A percentile compares a stretch with the other conserved stretches of the same genome.
Conservation (phyloP, 2,888 invertebrate species). For the Tachina grossa region DNA sequence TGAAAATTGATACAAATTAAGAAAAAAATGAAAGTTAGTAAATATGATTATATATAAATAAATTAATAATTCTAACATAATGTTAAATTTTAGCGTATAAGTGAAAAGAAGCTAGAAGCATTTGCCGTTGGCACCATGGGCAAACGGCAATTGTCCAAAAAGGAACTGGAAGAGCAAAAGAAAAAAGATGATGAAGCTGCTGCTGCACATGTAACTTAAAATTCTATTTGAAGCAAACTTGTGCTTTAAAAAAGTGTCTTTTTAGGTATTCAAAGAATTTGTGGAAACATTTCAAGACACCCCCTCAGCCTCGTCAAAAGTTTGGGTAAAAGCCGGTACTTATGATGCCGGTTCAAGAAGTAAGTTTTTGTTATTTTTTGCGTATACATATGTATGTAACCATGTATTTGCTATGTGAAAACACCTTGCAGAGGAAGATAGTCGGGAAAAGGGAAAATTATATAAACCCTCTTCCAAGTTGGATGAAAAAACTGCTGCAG, state of each 20-base stretch:
- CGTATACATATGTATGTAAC: background rate
- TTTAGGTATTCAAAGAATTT: slow-evolving; percentile 96
- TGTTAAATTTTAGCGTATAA: slow-evolving; percentile 83
- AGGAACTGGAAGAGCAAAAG: slow-evolving; percentile 91
- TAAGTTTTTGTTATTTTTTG: slow-evolving; percentile 82
- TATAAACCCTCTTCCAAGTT: slow-evolving; percentile 95
- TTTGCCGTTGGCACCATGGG: slow-evolving; percentile 90
- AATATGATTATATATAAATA: background rate
- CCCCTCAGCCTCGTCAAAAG: slow-evolving; percentile 90
- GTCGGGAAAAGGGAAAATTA: slow-evolving; percentile 93
- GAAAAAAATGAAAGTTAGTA: slow-evolving; percentile 61
- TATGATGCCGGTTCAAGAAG: slow-evolving; percentile 97
- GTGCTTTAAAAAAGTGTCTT: background rate
- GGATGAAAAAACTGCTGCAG: slow-evolving; percentile 86
- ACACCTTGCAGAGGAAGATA: slow-evolving; percentile 90
- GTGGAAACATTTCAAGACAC: slow-evolving; percentile 97
- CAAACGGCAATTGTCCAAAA: slow-evolving; percentile 89
- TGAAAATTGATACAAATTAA: slow-evolving; percentile 15
- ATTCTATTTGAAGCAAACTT: background rate
- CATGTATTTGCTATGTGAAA: background rate
- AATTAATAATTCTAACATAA: background rate
- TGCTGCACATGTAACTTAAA: slow-evolving; percentile 90
- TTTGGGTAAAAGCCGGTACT: slow-evolving; percentile 99
- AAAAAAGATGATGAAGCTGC: slow-evolving; percentile 95
- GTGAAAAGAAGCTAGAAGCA: slow-evolving; percentile 90